Conservation (phyloP, 2,113 vertebrate genomes). For the Pholis gunnellus region DNA sequence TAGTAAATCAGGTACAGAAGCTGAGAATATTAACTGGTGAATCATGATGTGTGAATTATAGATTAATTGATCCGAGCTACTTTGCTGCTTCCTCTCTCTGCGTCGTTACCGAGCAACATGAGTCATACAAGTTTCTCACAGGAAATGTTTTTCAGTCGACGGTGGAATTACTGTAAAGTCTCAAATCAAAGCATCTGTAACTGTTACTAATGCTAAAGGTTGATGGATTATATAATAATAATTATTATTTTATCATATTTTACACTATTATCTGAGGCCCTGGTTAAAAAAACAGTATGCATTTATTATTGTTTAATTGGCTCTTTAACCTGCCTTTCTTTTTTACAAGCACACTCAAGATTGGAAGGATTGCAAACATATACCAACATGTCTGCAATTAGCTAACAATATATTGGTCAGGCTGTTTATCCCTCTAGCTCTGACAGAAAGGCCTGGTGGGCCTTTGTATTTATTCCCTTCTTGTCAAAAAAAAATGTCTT, state of each 20-base stretch:
- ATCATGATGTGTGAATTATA: background rate
- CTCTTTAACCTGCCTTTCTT: background rate
- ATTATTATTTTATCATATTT: background rate
- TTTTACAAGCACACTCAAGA: too few species aligned
- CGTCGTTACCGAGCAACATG: background rate
- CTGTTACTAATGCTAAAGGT: background rate
- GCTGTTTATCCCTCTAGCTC: background rate
- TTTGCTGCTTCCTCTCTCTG: background rate
- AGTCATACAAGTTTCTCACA: slow-evolving; percentile 2
- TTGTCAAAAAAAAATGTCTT: background rate
- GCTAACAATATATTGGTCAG: background rate
- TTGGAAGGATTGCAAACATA: background rate
- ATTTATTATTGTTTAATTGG: background rate
- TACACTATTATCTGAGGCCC: background rate
- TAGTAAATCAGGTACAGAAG: background rate
- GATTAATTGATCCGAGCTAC: background rate
- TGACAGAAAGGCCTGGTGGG: background rate
- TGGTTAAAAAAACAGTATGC: background rate
- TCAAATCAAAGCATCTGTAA: slow-evolving; percentile 6
- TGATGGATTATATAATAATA: background rate
- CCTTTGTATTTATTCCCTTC: background rate
- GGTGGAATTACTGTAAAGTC: background rate
- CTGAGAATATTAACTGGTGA: background rate
- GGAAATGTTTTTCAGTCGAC: background rate
- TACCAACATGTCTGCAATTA: background rate